Conservation (phyloP, 2,797 vertebrate genomes). For the Phalloptychus januarius region DNA sequence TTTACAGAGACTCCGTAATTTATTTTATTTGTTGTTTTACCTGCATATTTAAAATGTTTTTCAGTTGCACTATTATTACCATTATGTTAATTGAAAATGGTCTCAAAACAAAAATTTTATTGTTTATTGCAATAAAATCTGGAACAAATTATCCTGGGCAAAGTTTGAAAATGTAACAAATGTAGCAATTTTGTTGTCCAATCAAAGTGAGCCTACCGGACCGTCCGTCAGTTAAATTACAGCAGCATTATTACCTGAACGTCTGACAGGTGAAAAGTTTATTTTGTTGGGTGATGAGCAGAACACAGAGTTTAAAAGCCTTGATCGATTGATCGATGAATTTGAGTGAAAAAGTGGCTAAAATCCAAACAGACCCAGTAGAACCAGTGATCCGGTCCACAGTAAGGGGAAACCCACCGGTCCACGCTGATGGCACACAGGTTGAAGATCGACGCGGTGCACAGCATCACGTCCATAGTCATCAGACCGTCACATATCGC, state of each 20-base stretch:
- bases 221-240: no score
- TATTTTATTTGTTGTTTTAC: no score
- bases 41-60: no score
- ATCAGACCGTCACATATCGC: conserved; percentile 90
- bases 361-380: neutral
- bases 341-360: neutral
- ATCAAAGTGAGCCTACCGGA: no score
- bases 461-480: conserved; percentile 98
- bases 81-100: no score
- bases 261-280: neutral
- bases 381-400: neutral
- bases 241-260: neutral
- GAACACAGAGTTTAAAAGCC: neutral
- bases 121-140: no score
- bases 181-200: no score
- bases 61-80: no score
- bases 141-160: no score
- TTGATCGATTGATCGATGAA: neutral
- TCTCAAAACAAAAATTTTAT: no score
- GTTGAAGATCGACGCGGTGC: conserved; percentile 98
- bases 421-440: conserved; percentile 97
- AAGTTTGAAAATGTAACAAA: no score
- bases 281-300: neutral
- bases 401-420: conserved; percentile 76
- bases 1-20: no score